These are phyloP conservation scores for Sebastolobus altivelis DNA, from an alignment of 2,797 vertebrate species.

Conservation along the genomic window DNA sequence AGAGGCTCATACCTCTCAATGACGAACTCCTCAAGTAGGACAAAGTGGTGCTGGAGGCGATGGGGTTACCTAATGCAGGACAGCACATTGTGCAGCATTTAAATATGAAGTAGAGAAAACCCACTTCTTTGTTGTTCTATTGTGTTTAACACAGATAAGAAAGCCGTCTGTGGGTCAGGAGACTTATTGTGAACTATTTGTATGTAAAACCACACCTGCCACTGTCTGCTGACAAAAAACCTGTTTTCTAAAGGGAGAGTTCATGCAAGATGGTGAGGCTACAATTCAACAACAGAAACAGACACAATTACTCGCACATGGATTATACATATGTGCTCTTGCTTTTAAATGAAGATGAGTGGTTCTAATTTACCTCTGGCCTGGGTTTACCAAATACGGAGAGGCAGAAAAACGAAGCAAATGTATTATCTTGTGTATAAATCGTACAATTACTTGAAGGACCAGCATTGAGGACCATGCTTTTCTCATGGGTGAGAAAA, in stretches of 20 bases:
- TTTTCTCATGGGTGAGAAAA: constrained; percentile 13
- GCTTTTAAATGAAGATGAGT: constrained; percentile 22
- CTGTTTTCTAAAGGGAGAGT: constrained; percentile 48
- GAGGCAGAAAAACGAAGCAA: not conserved
- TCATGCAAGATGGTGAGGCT: constrained; percentile 11
- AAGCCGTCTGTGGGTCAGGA: constrained; percentile 20
- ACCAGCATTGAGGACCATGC: constrained; percentile 11
- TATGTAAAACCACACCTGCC: constrained; percentile 57
- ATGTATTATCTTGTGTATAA: constrained; percentile 17
- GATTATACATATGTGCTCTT: constrained; percentile 8
- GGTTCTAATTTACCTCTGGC: constrained; percentile 13
- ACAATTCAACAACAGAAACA: constrained; percentile 25
- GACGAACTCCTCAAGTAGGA: constrained; percentile 13
- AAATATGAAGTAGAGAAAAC: constrained; percentile 41
- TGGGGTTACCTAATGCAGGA: not conserved
- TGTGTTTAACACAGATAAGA: constrained; percentile 48
- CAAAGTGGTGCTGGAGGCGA: not conserved
- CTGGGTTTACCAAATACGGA: not conserved
- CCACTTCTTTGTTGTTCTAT: constrained; percentile 39
- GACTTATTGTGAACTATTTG: constrained; percentile 52
- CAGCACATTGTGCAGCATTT: constrained; percentile 37
- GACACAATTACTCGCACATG: not conserved
- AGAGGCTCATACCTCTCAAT: not conserved
- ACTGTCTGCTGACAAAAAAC: constrained; percentile 53
- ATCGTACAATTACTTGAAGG: constrained; percentile 45